These are phyloP conservation scores for Hoplias malabaricus DNA, from an alignment of 2,113 vertebrate species.

Conservation along the genomic window DNA sequence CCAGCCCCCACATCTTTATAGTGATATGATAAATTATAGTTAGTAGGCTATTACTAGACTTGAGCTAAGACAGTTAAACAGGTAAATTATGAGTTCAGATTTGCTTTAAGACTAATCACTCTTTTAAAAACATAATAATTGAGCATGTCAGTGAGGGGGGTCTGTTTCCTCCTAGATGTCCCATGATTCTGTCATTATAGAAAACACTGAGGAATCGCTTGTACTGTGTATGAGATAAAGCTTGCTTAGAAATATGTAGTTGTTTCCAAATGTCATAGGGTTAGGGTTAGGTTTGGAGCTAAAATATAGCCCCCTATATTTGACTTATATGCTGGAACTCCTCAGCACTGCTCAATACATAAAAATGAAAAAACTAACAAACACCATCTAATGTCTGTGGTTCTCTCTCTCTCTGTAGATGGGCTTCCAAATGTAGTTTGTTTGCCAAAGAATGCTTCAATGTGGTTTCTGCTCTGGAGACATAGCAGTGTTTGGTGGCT, in stretches of 20 bases:
- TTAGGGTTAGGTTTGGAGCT: not conserved
- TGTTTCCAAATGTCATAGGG: not conserved
- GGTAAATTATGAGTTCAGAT: too few species aligned
- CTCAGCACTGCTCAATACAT: not conserved
- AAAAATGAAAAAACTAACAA: not conserved
- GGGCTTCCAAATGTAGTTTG: constrained; percentile 15
- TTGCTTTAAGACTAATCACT: too few species aligned
- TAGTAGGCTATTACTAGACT: not conserved
- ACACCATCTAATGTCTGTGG: constrained; percentile 9
- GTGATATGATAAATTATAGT: too few species aligned
- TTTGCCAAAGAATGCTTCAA: constrained; percentile 3
- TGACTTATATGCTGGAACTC: not conserved
- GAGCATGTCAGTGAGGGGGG: not conserved
- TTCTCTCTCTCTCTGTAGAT: constrained; percentile 2
- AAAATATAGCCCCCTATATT: not conserved
- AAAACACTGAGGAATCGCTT: not conserved
- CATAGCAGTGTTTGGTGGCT: constrained; percentile 30
- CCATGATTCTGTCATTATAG: not conserved
- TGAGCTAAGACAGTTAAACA: too few species aligned
- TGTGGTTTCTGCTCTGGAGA: constrained; percentile 40
- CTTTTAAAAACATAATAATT: too few species aligned
- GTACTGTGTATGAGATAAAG: not conserved
- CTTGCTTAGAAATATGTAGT: not conserved
- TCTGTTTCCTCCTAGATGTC: not conserved
- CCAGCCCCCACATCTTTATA: too few species aligned